Evolutionary conservation across 2,888 invertebrate species (phyloP), one percentile per base, ranked within the genome.

Genomic region (Papilio protenor): DNA sequence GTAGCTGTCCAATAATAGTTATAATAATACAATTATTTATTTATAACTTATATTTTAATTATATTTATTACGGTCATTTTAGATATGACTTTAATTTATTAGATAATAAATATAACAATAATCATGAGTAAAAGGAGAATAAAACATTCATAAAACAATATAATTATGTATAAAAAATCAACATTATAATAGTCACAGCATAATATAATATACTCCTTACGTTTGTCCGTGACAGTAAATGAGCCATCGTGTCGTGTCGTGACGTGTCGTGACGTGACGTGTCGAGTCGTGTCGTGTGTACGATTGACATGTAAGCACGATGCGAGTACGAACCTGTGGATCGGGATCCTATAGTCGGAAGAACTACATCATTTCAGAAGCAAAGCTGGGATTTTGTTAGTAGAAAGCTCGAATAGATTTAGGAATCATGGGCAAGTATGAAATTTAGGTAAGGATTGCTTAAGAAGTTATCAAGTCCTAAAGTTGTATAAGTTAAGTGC

Each of bases 171-270:
- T 88, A 89, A 88, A 66, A 91, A 91, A 91, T 87, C 86, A 93
- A 92, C 90, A 91, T 87, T 90, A 87, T 85, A 87, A 89, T 89
- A 88, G 89, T 92, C 92, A 91, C 92, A 91, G 89, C 90, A 89
- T 90, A 89, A 87, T 88, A 83, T 40, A 40, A 40, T 87, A 90
- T 85, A 81, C 79, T 76, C 74, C 84, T 81, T 85, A 85, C 85
- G 87, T 86, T 87, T 85, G 85, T 84, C 80, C 79, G 86, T 85
- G 87, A 85, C 86, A 82, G 72, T 81, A 79, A 79, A 82, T 76
- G 80, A 76, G 80, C 82, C 84, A 82, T 81, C 81, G 84, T 81
- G 66, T 69, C 40, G 84, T 80, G 64, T 81, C 81, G 84, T 81
- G 40, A 81, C 81, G 84, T 81, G 64, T 64, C 64, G 33, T 40